These are phyloP conservation scores for Sycobia sp. DNA, from an alignment of 1,140 invertebrate species.

Conservation along the genomic window DNA sequence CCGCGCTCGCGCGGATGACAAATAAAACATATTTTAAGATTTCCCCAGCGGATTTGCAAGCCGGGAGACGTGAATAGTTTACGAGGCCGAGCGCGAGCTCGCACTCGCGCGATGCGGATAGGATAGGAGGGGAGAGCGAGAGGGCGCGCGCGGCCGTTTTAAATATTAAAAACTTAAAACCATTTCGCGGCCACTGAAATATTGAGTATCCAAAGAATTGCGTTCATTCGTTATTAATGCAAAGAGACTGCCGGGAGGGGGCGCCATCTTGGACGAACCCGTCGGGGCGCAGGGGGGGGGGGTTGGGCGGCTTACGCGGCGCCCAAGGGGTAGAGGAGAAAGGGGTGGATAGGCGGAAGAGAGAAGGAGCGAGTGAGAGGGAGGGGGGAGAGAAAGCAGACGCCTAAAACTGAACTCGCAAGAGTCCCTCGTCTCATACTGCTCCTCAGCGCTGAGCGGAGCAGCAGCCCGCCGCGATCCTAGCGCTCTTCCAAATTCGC, in stretches of 20 bases:
- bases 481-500: slow-evolving; percentile 2
- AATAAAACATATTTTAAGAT: slow-evolving; percentile 60
- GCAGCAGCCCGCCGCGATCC: neutral
- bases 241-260: slow-evolving; percentile 9
- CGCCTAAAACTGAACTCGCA: neutral
- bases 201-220: slow-evolving; percentile 52
- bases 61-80: slow-evolving; percentile 44
- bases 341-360: no score
- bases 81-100: slow-evolving; percentile 42
- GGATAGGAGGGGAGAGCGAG: no score
- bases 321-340: neutral
- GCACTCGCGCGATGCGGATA: no score
- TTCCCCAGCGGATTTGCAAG: slow-evolving; percentile 44
- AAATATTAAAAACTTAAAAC: slow-evolving; percentile 59
- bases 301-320: neutral
- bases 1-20: slow-evolving; percentile 38
- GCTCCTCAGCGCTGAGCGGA: neutral
- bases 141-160: slow-evolving; percentile 36
- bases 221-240: slow-evolving; percentile 49
- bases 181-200: slow-evolving; percentile 51
- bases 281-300: neutral
- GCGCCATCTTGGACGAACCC: slow-evolving; percentile 14
- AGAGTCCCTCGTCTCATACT: no score
- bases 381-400: neutral
- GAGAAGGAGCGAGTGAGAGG: no score